phyloP scores from a whole-genome alignment of 2,113 vertebrate genomes.

The Carassius gibelio region DNA sequence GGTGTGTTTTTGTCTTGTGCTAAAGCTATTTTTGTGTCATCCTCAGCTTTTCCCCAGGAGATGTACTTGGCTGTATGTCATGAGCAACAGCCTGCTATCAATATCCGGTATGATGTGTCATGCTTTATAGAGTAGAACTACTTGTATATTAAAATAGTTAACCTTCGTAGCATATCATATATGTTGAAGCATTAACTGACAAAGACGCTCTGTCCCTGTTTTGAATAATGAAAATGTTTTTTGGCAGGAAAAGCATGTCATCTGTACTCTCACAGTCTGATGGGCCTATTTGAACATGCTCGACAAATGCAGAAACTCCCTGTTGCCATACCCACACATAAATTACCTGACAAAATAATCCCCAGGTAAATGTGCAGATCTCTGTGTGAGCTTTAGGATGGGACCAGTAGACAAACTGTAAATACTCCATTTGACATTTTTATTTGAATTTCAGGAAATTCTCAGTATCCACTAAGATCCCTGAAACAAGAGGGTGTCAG shows the following conservation, averaged over 20 bases:
- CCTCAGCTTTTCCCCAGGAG: constrained; percentile 89
- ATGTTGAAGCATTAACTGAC: not conserved
- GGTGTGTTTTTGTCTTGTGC: not conserved
- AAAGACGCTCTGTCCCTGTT: not conserved
- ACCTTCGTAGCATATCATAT: not conserved
- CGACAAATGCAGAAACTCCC: constrained; percentile 95
- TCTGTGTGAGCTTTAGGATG: not conserved
- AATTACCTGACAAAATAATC: constrained; percentile 93
- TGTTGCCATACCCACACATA: constrained; percentile 94
- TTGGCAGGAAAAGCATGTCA: constrained; percentile 93
- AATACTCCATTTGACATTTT: constrained; percentile 11
- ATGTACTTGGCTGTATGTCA: constrained; percentile 96
- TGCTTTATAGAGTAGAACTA: not conserved
- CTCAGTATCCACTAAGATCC: constrained; percentile 94
- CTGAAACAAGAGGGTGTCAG: constrained; percentile 97
- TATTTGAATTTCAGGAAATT: constrained; percentile 84
- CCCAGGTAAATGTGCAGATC: constrained; percentile 80
- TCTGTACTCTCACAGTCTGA: constrained; percentile 93
- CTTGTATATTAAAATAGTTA: not conserved
- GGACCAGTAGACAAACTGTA: not conserved
- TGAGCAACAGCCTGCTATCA: constrained; percentile 95
- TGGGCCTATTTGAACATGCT: constrained; percentile 93
- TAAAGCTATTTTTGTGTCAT: constrained; percentile 37
- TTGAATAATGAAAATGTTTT: constrained; percentile 48
- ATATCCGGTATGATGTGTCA: constrained; percentile 86